phyloP scores from a whole-genome alignment of 1,140 invertebrate species.

The Marisa cornuarietis region DNA sequence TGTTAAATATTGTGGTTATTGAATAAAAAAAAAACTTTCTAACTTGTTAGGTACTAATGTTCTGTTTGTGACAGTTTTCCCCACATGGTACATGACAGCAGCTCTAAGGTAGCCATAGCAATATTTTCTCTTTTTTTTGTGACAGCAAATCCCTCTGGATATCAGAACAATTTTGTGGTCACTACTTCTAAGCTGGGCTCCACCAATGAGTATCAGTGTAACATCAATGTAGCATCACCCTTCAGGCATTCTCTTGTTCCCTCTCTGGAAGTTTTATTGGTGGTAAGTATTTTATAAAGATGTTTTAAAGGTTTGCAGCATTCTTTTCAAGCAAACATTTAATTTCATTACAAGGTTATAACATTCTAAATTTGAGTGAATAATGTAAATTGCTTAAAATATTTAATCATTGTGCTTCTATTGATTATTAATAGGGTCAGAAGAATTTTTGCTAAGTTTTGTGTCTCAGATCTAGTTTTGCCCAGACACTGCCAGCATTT shows the following conservation, averaged over 20 bases:
- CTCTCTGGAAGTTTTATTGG: neutral
- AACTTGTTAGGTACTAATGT: neutral
- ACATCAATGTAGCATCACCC: neutral
- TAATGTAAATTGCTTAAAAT: too few species aligned
- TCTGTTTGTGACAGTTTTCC: neutral
- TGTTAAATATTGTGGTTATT: too few species aligned
- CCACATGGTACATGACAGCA: too few species aligned
- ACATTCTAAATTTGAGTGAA: too few species aligned
- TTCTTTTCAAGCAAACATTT: too few species aligned
- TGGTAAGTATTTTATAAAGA: neutral
- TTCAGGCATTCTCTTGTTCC: neutral
- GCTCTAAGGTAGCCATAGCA: too few species aligned
- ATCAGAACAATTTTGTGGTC: neutral
- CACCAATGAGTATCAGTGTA: constrained; percentile 15
- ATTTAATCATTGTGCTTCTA: neutral
- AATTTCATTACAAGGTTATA: too few species aligned
- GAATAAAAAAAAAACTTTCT: too few species aligned
- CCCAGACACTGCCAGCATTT: too few species aligned
- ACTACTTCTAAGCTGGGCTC: neutral
- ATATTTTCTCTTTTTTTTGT: neutral
- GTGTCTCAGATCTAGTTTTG: too few species aligned
- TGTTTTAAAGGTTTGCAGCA: too few species aligned
- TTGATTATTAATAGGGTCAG: neutral
- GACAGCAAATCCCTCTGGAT: constrained; percentile 5
- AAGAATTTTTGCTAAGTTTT: neutral